A percentile compares a stretch with the other conserved stretches of the same genome.
Conservation (phyloP, 2,113 vertebrate species). For the Accipiter virgatus region DNA sequence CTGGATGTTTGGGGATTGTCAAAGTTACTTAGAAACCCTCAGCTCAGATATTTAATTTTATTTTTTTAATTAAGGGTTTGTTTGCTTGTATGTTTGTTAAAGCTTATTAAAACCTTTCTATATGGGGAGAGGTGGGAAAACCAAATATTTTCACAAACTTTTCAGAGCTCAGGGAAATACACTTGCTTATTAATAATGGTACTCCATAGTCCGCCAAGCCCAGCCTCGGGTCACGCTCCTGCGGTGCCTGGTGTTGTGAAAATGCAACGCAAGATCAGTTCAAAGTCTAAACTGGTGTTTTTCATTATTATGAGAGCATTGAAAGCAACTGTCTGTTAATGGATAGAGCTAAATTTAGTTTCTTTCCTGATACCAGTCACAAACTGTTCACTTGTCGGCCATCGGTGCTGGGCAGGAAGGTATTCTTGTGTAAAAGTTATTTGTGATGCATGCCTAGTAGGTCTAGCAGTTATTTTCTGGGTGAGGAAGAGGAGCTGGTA, state of each 20-base stretch:
- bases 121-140: background rate
- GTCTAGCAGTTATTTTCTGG: background rate
- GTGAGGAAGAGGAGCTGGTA: background rate
- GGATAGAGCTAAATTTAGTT: background rate
- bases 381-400: background rate
- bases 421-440: rapidly evolving
- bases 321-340: background rate
- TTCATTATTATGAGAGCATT: background rate
- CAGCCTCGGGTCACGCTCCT: background rate
- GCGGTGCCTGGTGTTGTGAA: background rate
- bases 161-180: background rate
- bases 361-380: background rate
- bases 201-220: rapidly evolving
- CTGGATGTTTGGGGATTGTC: background rate
- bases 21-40: background rate
- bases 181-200: background rate
- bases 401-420: background rate
- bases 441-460: background rate
- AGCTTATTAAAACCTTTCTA: slow-evolving; percentile 12
- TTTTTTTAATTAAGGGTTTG: slow-evolving; percentile 6
- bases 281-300: background rate
- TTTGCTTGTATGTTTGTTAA: slow-evolving; percentile 35
- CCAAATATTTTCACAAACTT: background rate
- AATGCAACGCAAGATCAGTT: background rate
- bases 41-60: background rate